Percentiles rank a stretch among this genome's conserved stretches.
Evolutionary conservation across 1,140 invertebrate genomes (phyloP).

Genomic region (Conus ventricosus): DNA sequence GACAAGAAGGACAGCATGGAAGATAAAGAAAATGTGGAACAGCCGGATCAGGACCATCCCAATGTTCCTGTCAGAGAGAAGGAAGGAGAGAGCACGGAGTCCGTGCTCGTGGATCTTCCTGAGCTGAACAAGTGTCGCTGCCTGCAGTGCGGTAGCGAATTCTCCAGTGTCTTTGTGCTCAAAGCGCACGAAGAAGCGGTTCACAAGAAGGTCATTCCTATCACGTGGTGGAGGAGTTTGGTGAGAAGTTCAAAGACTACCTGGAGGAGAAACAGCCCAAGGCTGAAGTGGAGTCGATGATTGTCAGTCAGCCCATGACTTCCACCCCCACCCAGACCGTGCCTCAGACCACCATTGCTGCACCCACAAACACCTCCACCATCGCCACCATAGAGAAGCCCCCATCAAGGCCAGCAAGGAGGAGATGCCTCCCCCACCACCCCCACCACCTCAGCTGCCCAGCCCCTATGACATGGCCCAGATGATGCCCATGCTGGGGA

Average conservation of each 20-base stretch:
- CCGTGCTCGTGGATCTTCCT: constrained; percentile 75
- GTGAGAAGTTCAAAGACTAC: constrained; percentile 82
- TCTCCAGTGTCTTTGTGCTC: constrained; percentile 95
- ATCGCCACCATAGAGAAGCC: constrained; percentile 60
- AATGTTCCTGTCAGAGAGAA: constrained; percentile 46
- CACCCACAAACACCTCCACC: constrained; percentile 41
- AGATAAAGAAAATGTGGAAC: constrained; percentile 50
- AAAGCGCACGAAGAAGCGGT: constrained; percentile 97
- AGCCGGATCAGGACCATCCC: constrained; percentile 6
- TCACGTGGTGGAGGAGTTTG: constrained; percentile 93
- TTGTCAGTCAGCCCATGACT: neutral
- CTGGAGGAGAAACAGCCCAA: constrained; percentile 69
- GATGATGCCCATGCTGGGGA: constrained; percentile 68
- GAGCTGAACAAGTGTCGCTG: constrained; percentile 85
- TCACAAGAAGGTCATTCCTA: constrained; percentile 91
- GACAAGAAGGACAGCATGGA: constrained; percentile 49
- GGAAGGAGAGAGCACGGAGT: constrained; percentile 53
- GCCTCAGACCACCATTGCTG: neutral
- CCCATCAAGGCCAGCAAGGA: constrained; percentile 38
- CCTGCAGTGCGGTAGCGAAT: constrained; percentile 92
- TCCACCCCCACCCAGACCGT: neutral
- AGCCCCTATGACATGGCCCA: constrained; percentile 60
- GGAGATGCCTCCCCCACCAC: constrained; percentile 67
- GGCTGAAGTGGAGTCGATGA: constrained; percentile 33
- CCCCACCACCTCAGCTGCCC: constrained; percentile 56